Percentiles rank a stretch among this genome's conserved stretches.
Conservation (phyloP, 2,888 invertebrate species). For the Lycia hirtaria region DNA sequence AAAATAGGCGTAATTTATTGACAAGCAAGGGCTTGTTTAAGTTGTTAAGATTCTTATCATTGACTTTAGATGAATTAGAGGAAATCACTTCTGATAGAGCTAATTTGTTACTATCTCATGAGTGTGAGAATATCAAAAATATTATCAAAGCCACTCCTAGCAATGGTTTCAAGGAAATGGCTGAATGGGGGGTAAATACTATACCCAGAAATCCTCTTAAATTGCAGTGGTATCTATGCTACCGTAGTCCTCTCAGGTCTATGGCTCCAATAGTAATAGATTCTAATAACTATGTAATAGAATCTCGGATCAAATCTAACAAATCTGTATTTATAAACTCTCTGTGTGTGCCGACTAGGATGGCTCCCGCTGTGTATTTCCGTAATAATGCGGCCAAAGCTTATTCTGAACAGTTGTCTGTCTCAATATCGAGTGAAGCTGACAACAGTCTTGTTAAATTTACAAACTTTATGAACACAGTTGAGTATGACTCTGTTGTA, state of each 20-base stretch:
- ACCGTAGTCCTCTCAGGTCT: conserved; percentile 69
- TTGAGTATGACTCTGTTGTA: conserved; percentile 75
- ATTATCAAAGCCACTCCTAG: conserved; percentile 42
- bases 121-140: conserved; percentile 55
- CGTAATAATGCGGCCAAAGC: conserved; percentile 60
- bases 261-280: conserved; percentile 73
- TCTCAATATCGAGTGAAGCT: conserved; percentile 66
- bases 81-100: conserved; percentile 62
- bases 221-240: conserved; percentile 72
- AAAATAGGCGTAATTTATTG: conserved; percentile 75
- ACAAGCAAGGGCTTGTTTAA: conserved; percentile 72
- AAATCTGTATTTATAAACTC: conserved; percentile 78
- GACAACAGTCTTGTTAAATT: conserved; percentile 66
- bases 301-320: conserved; percentile 69
- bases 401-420: conserved; percentile 74
- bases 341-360: conserved; percentile 74
- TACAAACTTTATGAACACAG: conserved; percentile 67
- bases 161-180: conserved; percentile 41
- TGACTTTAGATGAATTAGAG: conserved; percentile 68
- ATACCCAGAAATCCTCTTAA: conserved; percentile 63
- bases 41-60: conserved; percentile 73
- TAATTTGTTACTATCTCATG: conserved; percentile 67
- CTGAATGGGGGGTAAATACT: conserved; percentile 40
- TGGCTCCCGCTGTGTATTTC: conserved; percentile 70
- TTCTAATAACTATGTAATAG: conserved; percentile 61